Conservation (phyloP, 2,888 invertebrate genomes). For the Caenorhabditis sp. region DNA sequence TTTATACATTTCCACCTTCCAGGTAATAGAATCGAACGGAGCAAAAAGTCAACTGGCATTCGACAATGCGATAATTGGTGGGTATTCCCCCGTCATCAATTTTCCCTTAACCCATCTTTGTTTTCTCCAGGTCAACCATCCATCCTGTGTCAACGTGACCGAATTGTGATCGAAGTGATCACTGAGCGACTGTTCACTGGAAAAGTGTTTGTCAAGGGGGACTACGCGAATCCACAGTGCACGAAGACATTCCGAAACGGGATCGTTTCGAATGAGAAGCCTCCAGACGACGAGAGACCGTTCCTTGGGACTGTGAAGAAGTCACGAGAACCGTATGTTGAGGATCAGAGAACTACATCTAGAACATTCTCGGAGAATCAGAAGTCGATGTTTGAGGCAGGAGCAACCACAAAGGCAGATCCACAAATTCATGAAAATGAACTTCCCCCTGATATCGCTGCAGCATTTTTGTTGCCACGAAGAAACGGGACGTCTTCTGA, state of each 20-base stretch:
- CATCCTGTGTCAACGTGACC: conserved; percentile 77
- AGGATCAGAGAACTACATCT: conserved; percentile 12
- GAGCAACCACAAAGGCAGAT: background rate
- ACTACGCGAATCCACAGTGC: conserved; percentile 76
- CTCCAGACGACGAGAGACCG: conserved; percentile 1
- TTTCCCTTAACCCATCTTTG: conserved; percentile 1
- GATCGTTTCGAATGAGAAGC: conserved; percentile 15
- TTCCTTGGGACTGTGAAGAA: conserved; percentile 58
- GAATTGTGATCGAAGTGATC: conserved; percentile 77
- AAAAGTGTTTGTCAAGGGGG: conserved; percentile 81
- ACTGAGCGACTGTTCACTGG: conserved; percentile 77
- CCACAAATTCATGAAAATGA: conserved; percentile 1
- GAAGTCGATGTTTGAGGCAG: background rate
- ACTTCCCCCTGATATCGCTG: conserved; percentile 30
- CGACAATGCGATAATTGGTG: conserved; percentile 63
- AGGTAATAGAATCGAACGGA: conserved; percentile 18
- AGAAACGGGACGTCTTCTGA: conserved; percentile 6
- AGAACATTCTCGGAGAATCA: background rate
- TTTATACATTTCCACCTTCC: conserved; percentile 1
- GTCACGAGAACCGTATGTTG: conserved; percentile 45
- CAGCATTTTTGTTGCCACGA: conserved; percentile 12
- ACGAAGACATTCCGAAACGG: conserved; percentile 55
- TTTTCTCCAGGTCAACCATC: conserved; percentile 63
- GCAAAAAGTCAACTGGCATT: conserved; percentile 39
- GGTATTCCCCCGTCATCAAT: conserved; percentile 6